Conservation (phyloP, 2,113 vertebrate species). For the Diphyllodes magnificus region DNA sequence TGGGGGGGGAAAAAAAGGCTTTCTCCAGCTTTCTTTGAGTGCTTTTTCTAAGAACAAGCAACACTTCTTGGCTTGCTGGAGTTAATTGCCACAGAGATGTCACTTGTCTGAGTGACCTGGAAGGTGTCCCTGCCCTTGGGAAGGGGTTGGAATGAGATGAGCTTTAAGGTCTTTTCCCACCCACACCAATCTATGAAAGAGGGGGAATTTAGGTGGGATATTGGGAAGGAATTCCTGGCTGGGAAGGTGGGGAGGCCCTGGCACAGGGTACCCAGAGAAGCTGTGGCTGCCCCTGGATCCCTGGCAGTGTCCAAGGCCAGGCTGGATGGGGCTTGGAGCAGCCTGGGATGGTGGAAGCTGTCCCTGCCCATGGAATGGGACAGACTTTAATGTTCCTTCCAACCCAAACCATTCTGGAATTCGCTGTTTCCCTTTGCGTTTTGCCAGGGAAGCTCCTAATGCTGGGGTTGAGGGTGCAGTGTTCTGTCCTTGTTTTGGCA, state of each 20-base stretch:
- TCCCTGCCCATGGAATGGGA: not conserved
- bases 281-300: not conserved
- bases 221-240: not conserved
- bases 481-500: not conserved
- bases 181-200: not conserved
- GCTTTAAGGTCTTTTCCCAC: not conserved
- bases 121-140: not conserved
- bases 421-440: not conserved
- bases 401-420: not conserved
- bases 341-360: not conserved
- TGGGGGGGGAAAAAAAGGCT: not conserved
- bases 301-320: not conserved
- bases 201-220: not conserved
- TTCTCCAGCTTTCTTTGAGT: not conserved
- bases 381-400: rapidly evolving
- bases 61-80: not conserved
- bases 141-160: not conserved
- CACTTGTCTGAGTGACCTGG: not conserved
- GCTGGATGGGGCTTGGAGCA: not conserved
- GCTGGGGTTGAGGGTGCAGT: not conserved
- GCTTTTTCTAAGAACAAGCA: not conserved
- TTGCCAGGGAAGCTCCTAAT: not conserved
- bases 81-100: not conserved
- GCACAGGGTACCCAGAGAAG: not conserved
- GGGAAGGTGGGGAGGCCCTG: not conserved